These are phyloP conservation scores for Gnatocerus cornutus DNA, from an alignment of 2,888 invertebrate species.

Conservation along the genomic window DNA sequence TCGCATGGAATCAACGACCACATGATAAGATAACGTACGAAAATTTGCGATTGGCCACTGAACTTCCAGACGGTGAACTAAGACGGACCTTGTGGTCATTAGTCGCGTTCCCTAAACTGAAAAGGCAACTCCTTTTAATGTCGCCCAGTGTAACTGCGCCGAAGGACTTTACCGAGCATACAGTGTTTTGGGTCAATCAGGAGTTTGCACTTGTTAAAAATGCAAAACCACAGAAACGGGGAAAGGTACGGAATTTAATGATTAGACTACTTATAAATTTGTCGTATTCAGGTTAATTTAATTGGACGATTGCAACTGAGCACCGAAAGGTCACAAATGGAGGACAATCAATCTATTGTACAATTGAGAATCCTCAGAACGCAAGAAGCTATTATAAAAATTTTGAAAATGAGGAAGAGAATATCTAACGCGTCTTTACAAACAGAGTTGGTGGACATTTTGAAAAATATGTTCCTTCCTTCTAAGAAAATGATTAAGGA, in stretches of 20 bases:
- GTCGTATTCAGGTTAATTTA: constrained; percentile 81
- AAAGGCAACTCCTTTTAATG: constrained; percentile 91
- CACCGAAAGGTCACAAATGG: constrained; percentile 95
- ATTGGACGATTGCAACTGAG: constrained; percentile 96
- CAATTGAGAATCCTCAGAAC: constrained; percentile 94
- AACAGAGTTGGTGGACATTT: constrained; percentile 97
- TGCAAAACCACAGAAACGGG: constrained; percentile 93
- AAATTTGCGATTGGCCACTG: constrained; percentile 95
- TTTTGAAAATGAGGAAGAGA: constrained; percentile 97
- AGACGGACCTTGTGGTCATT: constrained; percentile 96
- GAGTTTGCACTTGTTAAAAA: constrained; percentile 97
- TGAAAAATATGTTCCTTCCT: constrained; percentile 99
- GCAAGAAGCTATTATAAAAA: constrained; percentile 99
- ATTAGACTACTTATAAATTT: constrained; percentile 17
- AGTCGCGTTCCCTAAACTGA: constrained; percentile 96
- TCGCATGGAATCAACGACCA: constrained; percentile 98
- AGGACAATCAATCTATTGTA: constrained; percentile 99
- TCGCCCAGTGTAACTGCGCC: constrained; percentile 87
- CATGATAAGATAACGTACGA: constrained; percentile 96
- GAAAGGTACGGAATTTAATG: constrained; percentile 77
- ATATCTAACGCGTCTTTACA: constrained; percentile 96
- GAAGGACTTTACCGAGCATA: constrained; percentile 95
- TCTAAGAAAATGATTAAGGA: constrained; percentile 99
- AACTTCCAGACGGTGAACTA: constrained; percentile 96
- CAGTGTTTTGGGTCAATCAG: constrained; percentile 97